Base-by-base conservation (phyloP, 2,797 vertebrate genomes). In the Malurus splendens region DNA sequence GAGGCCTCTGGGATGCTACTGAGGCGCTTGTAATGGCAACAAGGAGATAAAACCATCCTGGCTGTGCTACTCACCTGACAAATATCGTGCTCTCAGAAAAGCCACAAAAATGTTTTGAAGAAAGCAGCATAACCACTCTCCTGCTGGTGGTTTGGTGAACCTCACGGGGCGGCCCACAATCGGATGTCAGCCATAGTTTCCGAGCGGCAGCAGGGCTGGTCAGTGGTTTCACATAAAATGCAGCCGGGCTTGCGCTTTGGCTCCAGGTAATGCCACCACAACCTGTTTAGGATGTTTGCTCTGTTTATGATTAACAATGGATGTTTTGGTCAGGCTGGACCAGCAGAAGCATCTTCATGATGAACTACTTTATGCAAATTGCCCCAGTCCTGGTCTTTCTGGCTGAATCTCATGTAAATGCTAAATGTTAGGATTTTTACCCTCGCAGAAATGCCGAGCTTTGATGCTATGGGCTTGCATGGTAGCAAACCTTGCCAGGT, bases 91-190 rank as follows among this genome's bases (percentile, higher is more conserved):
- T 72, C 70, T 61, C 38, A 28, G 62, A 72, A 89, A 85, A 92
- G 70, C 94, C 91, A 87, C 95, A 94, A 22, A 81, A 87, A 90
- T 93, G 73, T 92, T 88, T 89, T 92, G 93, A 87, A 92, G 90
- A 91, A 89, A 89, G 92, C 76, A 76, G 38, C 55, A 42, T 62
- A 75, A 87, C 91, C 93, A 85, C 86, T 89, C 48, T 66, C 1
- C 73, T 90, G 82, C 79, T 90, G 78, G 93, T 91, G 93, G 93
- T 93, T 95, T 94, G 79, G 82, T 93, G 88, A 93, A 86, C 89
- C 86, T 87, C 93, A 24, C 0, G 7, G 83, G n/a, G 55, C 2
- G n/a, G 30, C 91, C 91, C 45, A 0, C 91, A 92, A 3, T 91
- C 82, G 33, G 88, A 94, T 90, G 84, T 94, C 79, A 52, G 70